phyloP scores from a whole-genome alignment of 2,888 invertebrate species.

The Gari tellinella region DNA sequence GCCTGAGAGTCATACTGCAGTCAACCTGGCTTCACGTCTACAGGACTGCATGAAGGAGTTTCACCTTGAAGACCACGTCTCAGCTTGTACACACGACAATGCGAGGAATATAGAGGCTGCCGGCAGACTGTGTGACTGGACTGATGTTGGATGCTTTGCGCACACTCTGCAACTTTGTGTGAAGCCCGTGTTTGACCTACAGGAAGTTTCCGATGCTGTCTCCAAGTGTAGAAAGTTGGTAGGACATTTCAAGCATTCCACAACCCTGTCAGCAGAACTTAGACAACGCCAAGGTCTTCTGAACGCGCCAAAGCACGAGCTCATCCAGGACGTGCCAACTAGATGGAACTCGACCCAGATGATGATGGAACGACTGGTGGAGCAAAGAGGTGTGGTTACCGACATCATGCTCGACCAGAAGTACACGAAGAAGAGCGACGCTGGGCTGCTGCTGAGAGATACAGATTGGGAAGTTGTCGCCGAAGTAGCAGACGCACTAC shows the following conservation, averaged over 20 bases:
- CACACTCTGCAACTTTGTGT: conserved; percentile 30
- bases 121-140: conserved; percentile 19
- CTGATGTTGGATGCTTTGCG: conserved; percentile 18
- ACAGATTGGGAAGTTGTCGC: conserved; percentile 8
- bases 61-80: conserved; percentile 8
- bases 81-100: conserved; percentile 29
- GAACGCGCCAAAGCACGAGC: conserved; percentile 2
- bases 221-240: neutral
- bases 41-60: conserved; percentile 16
- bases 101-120: conserved; percentile 24
- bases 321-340: conserved; percentile 7
- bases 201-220: neutral
- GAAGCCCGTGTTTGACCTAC: neutral
- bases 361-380: conserved; percentile 9
- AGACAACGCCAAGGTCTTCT: neutral
- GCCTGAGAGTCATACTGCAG: conserved; percentile 6
- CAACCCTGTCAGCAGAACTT: conserved; percentile 8
- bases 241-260: neutral
- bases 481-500: neutral
- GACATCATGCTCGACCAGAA: conserved; percentile 20
- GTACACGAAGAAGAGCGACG: conserved; percentile 15
- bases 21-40: neutral
- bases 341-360: conserved; percentile 14
- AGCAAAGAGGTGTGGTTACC: conserved; percentile 11
- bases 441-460: conserved; percentile 11